These are phyloP conservation scores for Atlantisia rogersi DNA, from an alignment of 2,113 vertebrate genomes.

Conservation along the genomic window DNA sequence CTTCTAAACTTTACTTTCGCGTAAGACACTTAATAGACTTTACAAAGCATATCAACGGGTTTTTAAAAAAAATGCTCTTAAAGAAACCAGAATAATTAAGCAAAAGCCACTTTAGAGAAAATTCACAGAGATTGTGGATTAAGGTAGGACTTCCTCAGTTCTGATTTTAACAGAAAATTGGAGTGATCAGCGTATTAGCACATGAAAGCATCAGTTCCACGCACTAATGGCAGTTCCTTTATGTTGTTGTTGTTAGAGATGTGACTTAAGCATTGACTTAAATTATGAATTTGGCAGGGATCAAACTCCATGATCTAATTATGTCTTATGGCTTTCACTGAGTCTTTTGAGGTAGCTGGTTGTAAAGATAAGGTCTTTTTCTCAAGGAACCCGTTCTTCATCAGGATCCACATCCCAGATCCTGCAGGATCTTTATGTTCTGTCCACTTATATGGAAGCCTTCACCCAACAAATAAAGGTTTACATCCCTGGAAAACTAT, in stretches of 20 bases:
- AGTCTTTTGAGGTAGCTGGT: constrained; percentile 41
- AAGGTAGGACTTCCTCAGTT: background rate
- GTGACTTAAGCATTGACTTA: constrained; percentile 59
- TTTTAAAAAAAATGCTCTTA: background rate
- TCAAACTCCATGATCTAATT: constrained; percentile 66
- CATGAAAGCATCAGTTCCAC: constrained; percentile 47
- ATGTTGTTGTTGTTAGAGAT: constrained; percentile 49
- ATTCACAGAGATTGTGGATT: background rate
- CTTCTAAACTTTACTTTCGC: constrained; percentile 45
- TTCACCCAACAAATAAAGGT: background rate
- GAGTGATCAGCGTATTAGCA: constrained; percentile 58
- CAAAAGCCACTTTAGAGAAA: background rate
- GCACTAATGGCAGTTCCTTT: constrained; percentile 55
- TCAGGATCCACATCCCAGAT: background rate
- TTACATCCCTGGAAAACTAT: background rate
- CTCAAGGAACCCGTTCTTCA: background rate
- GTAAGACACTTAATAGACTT: constrained; percentile 41
- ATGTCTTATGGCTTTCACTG: constrained; percentile 48
- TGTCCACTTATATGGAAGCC: background rate
- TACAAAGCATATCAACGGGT: background rate
- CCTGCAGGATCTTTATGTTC: background rate
- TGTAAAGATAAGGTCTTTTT: constrained; percentile 24
- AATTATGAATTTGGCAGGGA: constrained; percentile 67
- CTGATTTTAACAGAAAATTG: constrained; percentile 20
- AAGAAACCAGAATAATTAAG: background rate